Evolutionary conservation across 1,140 invertebrate genomes (phyloP).

Genomic region (Plectrocnemia conspersa): DNA sequence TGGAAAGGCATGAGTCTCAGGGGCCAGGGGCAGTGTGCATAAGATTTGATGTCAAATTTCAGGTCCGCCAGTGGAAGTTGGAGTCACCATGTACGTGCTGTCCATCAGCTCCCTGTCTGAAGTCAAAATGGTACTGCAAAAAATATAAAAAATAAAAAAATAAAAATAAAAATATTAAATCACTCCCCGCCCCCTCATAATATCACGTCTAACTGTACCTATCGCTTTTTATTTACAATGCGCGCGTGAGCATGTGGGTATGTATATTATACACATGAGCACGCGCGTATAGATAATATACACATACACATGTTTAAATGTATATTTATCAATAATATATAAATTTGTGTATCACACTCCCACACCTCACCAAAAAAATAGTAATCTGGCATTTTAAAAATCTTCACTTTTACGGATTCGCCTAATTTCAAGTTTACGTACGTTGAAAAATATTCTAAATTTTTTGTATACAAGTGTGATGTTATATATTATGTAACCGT

Average conservation of each 20-base stretch:
- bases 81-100: slow-evolving; percentile 97
- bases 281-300: not conserved
- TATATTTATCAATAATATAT: too few relatives aligned
- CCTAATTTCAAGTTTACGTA: too few relatives aligned
- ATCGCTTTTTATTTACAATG: not conserved
- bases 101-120: slow-evolving; percentile 98
- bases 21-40: slow-evolving; percentile 15
- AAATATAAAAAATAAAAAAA: slow-evolving; percentile 3
- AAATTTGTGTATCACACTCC: too few relatives aligned
- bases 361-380: too few relatives aligned
- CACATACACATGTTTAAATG: not conserved
- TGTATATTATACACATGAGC: not conserved
- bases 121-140: slow-evolving; percentile 89
- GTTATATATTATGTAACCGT: too few relatives aligned
- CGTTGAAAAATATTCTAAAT: too few relatives aligned
- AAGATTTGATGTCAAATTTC: slow-evolving; percentile 52
- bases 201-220: too few relatives aligned
- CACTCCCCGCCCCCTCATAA: too few relatives aligned
- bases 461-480: too few relatives aligned
- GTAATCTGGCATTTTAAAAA: too few relatives aligned
- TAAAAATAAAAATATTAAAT: not conserved
- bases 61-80: slow-evolving; percentile 93
- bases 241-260: not conserved
- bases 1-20: too few relatives aligned
- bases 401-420: too few relatives aligned